Base-by-base conservation (phyloP, 2,888 invertebrate genomes). In the Synergus japonicus region DNA sequence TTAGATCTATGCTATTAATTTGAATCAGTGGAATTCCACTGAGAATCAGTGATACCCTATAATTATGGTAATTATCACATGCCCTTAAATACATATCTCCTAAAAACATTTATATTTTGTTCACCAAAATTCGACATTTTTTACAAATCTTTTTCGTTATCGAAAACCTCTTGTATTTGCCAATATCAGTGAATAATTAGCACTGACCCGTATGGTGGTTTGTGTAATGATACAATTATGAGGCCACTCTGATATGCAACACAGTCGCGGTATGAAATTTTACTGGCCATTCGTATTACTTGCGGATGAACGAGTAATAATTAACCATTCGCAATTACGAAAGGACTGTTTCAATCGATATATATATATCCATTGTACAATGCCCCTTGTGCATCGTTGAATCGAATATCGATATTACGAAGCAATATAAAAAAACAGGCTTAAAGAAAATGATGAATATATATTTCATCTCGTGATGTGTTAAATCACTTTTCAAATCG, bases 231-330 rank as follows among this genome's bases (percentile, higher is more conserved):
- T 67, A 67, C 41, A 66, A 66, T 66, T 22, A 67, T 46, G 46
- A 43, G 67, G 22, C 22, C 44, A 67, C 46, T 46, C 44, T 46
- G 44, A 67, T 3, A 29, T 67, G 12, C 18, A 67, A 67, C 66
- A 67, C 44, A 18, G 60, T 22, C 22, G 22, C 60, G 12, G 22
- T 60, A 22, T 60, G 22, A 60, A 60, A 60, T 60, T 60, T 60
- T 60, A 18, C 60, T 60, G 4, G 22, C 22, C 65, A 9, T n/a
- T 66, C 41, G 10, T 43, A 41, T n/a, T 66, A 18, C 41, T 66
- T 43, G 15, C n/a, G 65, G 65, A 43, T 41, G 65, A 64, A 64
- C 41, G 41, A 66, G 13, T 66, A 66, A 66, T 66, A 41, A 66
- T 66, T 37, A 66, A 43, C 65, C n/a, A 41, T 66, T 43, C 10